Conservation (phyloP, 1,140 invertebrate genomes). For the Nylanderia fulva region DNA sequence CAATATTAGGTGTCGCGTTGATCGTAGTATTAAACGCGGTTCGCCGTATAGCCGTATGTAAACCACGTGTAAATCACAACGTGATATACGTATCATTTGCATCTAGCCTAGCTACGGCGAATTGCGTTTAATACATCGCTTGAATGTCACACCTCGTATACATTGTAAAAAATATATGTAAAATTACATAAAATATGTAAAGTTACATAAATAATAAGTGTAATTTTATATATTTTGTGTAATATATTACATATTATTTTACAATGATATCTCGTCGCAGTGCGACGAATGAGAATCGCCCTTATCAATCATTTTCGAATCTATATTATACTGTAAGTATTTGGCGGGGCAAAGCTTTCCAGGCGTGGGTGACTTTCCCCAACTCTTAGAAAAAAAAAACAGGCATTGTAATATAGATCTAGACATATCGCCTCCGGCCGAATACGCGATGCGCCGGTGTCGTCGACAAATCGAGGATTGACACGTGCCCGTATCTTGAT, state of each 20-base stretch:
- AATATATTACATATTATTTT: too few relatives aligned
- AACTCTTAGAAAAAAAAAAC: constrained; percentile 12
- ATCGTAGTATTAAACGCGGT: constrained; percentile 27
- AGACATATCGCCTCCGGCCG: constrained; percentile 62
- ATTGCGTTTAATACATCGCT: constrained; percentile 10
- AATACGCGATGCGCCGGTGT: constrained; percentile 20
- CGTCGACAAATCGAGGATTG: constrained; percentile 44
- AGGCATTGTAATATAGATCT: constrained; percentile 47
- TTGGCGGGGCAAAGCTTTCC: constrained; percentile 32
- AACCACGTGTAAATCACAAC: constrained; percentile 13
- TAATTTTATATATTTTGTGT: too few relatives aligned
- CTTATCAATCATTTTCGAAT: not conserved
- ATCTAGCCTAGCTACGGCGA: not conserved
- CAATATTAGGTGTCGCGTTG: constrained; percentile 51
- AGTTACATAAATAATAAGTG: too few relatives aligned
- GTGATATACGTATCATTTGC: constrained; percentile 18
- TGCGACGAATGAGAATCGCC: not conserved
- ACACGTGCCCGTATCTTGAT: constrained; percentile 28
- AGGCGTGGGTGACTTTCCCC: not conserved
- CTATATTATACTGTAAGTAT: constrained; percentile 1
- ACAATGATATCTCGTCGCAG: too few relatives aligned
- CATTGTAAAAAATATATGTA: too few relatives aligned
- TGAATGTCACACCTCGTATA: not conserved
- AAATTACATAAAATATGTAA: too few relatives aligned
- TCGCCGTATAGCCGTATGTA: constrained; percentile 17